A percentile compares a stretch with the other conserved stretches of the same genome.
Conservation (phyloP, 2,113 vertebrate genomes). For the Parus major region DNA sequence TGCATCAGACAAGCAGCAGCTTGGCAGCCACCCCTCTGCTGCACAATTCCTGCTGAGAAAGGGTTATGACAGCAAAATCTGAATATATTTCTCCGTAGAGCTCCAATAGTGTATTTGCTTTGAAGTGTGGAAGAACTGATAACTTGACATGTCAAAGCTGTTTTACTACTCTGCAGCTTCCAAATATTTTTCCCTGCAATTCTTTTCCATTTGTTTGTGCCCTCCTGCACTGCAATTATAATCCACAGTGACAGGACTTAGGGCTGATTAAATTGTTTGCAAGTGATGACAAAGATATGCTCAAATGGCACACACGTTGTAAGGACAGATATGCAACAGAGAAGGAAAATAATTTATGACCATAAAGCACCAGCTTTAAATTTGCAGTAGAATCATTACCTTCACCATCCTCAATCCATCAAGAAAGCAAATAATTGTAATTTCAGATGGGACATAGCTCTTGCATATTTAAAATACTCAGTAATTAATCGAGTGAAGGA, state of each 20-base stretch:
- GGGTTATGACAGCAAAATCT: neutral
- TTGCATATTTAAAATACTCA: neutral
- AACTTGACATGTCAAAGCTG: neutral
- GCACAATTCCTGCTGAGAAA: neutral
- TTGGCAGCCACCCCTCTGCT: neutral
- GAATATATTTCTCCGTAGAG: neutral
- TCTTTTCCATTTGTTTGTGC: neutral
- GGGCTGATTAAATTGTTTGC: conserved; percentile 8
- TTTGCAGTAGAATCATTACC: conserved; percentile 14
- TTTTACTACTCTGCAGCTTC: neutral
- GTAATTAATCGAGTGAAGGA: neutral
- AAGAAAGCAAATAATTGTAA: neutral
- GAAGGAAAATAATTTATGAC: neutral
- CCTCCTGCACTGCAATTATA: neutral
- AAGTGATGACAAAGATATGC: conserved; percentile 47
- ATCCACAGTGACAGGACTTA: neutral
- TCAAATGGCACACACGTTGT: neutral
- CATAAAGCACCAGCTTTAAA: conserved; percentile 36
- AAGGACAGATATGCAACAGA: conserved; percentile 17
- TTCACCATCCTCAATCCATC: neutral
- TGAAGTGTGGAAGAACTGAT: neutral
- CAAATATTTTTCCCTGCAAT: neutral
- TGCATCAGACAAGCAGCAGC: neutral
- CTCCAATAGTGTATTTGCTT: neutral
- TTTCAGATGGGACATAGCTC: neutral